Base-by-base conservation (phyloP, 2,797 vertebrate genomes). In the Halcyon badia region DNA sequence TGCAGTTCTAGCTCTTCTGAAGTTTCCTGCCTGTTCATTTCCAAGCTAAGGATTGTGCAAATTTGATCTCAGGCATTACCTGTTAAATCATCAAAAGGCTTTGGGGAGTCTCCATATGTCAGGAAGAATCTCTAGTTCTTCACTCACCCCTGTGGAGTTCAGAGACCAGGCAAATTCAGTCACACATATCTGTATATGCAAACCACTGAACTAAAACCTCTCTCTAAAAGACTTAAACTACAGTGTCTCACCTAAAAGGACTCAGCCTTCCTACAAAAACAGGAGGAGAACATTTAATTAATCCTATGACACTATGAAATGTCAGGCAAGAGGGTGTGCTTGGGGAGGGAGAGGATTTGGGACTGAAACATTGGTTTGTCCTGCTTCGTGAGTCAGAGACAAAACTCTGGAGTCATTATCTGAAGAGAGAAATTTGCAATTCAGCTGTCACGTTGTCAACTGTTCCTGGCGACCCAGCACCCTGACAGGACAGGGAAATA, bases 51-150 rank as follows among this genome's bases (percentile, higher is more conserved):
- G 18, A 61, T 46, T 80, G 71, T 83, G 86, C 10, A 92, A 80
- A 82, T 91, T 70, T 87, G 48, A 72, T 91, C 76, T 89, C 73
- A 80, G 70, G n/a, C 62, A 82, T 73, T 79, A 80, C 33, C 69
- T 92, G 68, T 85, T 90, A 92, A 85, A 44, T 51, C 46, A 62
- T 87, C 86, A 91, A 77, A 91, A 86, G 61, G 72, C 90, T 41
- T 2, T 48, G 78, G 69, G 95, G 88, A 93, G 41, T 22, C 22
- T 91, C 68, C 42, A 11, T 0, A 5, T 56, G 37, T 91, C 52
- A 65, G 71, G 60, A 95, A 57, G 77, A 89, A 60, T 94, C 26
- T 93, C 70, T 48, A 70, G 13, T 61, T 95, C 70, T 90, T 89
- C 52, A 7, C 65, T 83, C 52, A 31, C 21, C 5, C 44, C 44